Evolutionary conservation across 2,113 vertebrate species (phyloP).

Genomic region (Rhegmatorhina hoffmannsi): DNA sequence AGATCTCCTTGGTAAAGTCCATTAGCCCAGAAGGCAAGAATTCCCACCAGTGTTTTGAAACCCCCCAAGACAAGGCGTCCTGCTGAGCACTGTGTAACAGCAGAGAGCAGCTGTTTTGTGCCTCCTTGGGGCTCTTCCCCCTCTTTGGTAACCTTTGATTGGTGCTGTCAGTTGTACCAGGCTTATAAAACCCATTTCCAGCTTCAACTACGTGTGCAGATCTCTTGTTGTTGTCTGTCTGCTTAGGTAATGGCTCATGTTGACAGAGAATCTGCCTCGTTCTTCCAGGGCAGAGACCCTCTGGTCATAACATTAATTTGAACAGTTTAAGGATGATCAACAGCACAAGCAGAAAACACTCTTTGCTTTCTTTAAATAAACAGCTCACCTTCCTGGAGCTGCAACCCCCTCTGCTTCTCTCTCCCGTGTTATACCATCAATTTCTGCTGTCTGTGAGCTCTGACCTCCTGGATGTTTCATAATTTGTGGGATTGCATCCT

Average conservation of each 20-base stretch:
- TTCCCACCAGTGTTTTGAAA: not conserved
- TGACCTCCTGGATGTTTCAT: slow-evolving; percentile 9
- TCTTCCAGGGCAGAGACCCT: slow-evolving; percentile 45
- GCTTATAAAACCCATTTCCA: slow-evolving; percentile 18
- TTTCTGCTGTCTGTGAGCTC: slow-evolving; percentile 1
- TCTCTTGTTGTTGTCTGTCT: slow-evolving; percentile 21
- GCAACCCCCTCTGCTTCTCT: not conserved
- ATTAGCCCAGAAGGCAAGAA: not conserved
- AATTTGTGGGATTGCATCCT: not conserved
- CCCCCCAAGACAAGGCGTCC: not conserved
- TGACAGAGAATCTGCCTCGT: slow-evolving; percentile 33
- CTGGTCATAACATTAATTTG: slow-evolving; percentile 26
- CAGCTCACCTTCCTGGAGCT: not conserved
- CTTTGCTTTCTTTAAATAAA: slow-evolving; percentile 8
- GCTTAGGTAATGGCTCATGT: slow-evolving; percentile 28
- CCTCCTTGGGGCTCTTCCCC: not conserved
- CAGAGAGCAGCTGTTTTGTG: not conserved
- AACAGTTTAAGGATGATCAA: slow-evolving; percentile 15
- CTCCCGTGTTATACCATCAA: not conserved
- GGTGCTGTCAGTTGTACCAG: slow-evolving; percentile 7
- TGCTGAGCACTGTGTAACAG: not conserved
- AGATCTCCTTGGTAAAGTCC: not conserved
- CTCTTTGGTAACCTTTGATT: slow-evolving; percentile 23
- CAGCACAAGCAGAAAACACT: not conserved
- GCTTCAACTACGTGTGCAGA: not conserved